Evolutionary conservation across 2,797 vertebrate genomes (phyloP).

Genomic region (Orestias chungarensis): DNA sequence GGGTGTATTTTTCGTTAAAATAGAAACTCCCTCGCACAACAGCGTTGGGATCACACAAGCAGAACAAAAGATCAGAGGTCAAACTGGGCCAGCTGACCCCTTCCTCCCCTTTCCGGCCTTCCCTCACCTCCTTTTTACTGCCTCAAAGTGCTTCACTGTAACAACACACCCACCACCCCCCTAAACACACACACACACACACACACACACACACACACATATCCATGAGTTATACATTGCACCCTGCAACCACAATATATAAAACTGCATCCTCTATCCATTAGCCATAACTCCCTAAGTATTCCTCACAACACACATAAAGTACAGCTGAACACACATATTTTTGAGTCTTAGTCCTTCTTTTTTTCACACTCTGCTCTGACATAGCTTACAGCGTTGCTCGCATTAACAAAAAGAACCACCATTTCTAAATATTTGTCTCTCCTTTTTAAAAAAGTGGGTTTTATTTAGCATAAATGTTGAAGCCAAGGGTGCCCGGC

Average conservation of each 20-base stretch:
- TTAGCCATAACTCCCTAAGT: constrained; percentile 62
- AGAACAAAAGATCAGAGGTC: constrained; percentile 78
- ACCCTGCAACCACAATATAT: constrained; percentile 53
- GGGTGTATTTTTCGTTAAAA: constrained; percentile 48
- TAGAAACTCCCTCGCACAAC: constrained; percentile 54
- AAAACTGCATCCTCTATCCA: constrained; percentile 63
- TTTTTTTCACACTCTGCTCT: constrained; percentile 63
- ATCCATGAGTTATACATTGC: constrained; percentile 52
- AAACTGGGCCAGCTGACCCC: constrained; percentile 70
- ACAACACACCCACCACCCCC: constrained; percentile 71
- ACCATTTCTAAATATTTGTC: constrained; percentile 84
- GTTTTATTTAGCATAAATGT: constrained; percentile 88
- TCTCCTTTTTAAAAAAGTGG: constrained; percentile 83
- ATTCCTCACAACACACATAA: constrained; percentile 62
- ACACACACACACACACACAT: constrained; percentile 31
- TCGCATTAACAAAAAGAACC: constrained; percentile 73
- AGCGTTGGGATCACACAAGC: constrained; percentile 57
- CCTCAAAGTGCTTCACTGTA: constrained; percentile 63
- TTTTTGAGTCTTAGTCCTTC: constrained; percentile 65
- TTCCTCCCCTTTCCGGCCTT: constrained; percentile 68
- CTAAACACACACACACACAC: constrained; percentile 42
- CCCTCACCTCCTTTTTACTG: constrained; percentile 68
- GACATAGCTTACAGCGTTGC: constrained; percentile 55
- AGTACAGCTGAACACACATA: constrained; percentile 59
- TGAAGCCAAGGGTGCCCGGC: constrained; percentile 86